Base-by-base conservation (phyloP, 2,888 invertebrate genomes). In the Trissonchulus latispiculum region DNA sequence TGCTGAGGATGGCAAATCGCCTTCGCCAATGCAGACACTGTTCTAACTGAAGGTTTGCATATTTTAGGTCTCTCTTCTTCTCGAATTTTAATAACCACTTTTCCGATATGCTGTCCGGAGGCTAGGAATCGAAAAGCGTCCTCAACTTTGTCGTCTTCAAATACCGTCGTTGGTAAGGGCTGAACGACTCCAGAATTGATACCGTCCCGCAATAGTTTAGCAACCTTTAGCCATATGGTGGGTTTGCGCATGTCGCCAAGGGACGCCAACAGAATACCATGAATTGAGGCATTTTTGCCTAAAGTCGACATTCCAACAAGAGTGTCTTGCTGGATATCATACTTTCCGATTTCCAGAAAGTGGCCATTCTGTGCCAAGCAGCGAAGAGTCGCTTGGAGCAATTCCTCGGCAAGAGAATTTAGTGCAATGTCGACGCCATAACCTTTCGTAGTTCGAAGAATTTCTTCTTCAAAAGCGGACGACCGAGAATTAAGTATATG, bases 281-380 rank as follows among this genome's bases (percentile, higher is more conserved):
- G 96, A 89, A 99, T 95, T 28, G 94, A 90, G n/a, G 93, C 91
- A 84, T 97, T 97, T 84, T 93, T 95, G 80, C 97, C 85, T 87
- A 99, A 95, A 32, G 96, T 84, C 0, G 93, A 88, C 97, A 99
- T 96, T 72, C 95, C 95, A 61, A 94, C 85, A n/a, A 89, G 86
- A 1, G 89, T 89, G 84, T 99, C 92, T 83, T 93, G 93, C 76
- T 93, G 92, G 76, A 99, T 87, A 86, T 99, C 97, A 78, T 91
- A 93, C 85, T 99, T 99, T 80, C 97, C 97, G 82, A 99, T 97
- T 87, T 99, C 97, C 76, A 96, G 87, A 87, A 99, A 99, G 75
- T 95, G 89, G 29, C 96, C 97, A 83, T 94, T 93, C 76, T 89
- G 86, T 0, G 93, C 93, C 74, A 96, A 86, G 82, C 95, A 92